These are phyloP conservation scores for Spea multiplicata DNA, from an alignment of 2,113 vertebrate genomes.

Conservation along the genomic window DNA sequence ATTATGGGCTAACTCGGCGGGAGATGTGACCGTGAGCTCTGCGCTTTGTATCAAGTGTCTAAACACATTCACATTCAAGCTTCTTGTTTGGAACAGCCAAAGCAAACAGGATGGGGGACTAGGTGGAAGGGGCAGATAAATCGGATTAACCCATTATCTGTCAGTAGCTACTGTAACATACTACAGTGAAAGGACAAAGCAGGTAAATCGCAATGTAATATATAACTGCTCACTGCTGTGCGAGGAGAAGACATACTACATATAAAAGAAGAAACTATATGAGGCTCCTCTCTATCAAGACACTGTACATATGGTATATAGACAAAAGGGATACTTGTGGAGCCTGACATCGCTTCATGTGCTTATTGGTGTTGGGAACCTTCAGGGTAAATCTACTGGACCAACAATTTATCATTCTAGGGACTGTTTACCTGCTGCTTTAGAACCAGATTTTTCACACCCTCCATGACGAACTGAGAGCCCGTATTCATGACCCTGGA, in stretches of 20 bases:
- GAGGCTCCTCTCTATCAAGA: too few species aligned
- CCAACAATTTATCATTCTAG: not conserved
- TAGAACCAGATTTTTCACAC: slow-evolving; percentile 95
- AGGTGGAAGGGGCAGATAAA: slow-evolving; percentile 33
- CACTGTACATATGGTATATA: not conserved
- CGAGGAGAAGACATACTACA: not conserved
- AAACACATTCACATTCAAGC: slow-evolving; percentile 40
- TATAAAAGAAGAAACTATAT: too few species aligned
- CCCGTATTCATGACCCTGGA: slow-evolving; percentile 97
- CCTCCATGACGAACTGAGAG: slow-evolving; percentile 98
- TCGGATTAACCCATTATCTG: slow-evolving; percentile 17
- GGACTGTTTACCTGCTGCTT: slow-evolving; percentile 86
- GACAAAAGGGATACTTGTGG: not conserved
- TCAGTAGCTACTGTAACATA: not conserved
- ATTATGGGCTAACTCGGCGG: slow-evolving; percentile 24
- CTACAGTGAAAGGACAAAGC: not conserved
- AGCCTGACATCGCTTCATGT: not conserved
- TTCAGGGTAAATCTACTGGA: not conserved
- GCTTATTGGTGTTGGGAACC: not conserved
- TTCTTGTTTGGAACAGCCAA: slow-evolving; percentile 41
- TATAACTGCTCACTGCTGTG: not conserved
- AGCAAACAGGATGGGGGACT: slow-evolving; percentile 37
- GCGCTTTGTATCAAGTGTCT: slow-evolving; percentile 32
- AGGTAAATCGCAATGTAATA: not conserved
- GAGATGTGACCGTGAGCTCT: slow-evolving; percentile 38